Evolutionary conservation across 2,113 vertebrate genomes (phyloP).

Genomic region (Gnathonemus echidnorhynchus): DNA sequence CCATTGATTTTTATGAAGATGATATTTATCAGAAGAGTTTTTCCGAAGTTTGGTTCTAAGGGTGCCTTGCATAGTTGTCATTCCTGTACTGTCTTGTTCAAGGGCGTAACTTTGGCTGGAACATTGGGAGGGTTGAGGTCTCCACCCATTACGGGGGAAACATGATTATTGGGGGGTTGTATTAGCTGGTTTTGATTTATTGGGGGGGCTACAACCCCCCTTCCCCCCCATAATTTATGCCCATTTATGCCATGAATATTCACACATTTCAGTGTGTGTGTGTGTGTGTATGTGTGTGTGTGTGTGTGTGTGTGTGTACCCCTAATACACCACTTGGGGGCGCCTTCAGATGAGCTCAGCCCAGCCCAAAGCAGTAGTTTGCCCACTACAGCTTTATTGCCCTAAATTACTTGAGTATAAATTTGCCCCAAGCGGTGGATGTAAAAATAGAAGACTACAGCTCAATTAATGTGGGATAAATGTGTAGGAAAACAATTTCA

Average conservation of each 20-base stretch:
- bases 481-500: background rate
- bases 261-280: background rate
- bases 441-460: background rate
- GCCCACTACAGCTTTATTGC: background rate
- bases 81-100: background rate
- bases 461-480: constrained; percentile 3
- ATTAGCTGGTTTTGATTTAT: too few species aligned
- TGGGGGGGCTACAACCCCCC: too few species aligned
- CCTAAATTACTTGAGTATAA: background rate
- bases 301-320: background rate
- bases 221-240: too few species aligned
- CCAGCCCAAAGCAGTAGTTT: background rate
- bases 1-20: background rate
- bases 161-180: too few species aligned
- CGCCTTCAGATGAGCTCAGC: background rate
- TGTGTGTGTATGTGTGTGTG: background rate
- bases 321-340: background rate
- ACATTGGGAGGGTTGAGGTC: too few species aligned
- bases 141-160: too few species aligned
- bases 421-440: constrained; percentile 16
- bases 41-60: background rate
- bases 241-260: background rate
- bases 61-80: background rate
- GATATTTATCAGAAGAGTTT: background rate
- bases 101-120: too few species aligned